These are phyloP conservation scores for Troilus luridus DNA, from an alignment of 2,888 invertebrate species.

Conservation along the genomic window DNA sequence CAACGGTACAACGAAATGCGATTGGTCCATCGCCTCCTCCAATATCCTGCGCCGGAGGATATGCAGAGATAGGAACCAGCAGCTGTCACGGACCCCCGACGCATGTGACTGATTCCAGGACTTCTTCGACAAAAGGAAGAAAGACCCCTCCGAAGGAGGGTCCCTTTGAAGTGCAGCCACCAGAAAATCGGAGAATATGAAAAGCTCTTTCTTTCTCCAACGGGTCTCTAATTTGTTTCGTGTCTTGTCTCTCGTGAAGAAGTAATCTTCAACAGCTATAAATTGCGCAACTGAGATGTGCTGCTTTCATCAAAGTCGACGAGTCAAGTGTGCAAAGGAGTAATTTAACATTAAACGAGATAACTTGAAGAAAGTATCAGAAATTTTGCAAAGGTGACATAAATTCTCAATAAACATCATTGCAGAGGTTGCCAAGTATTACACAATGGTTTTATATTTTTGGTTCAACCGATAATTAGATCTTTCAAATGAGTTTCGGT, in stretches of 20 bases:
- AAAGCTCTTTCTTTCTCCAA: constrained; percentile 34
- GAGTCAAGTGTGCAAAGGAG: too few species aligned
- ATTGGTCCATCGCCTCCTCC: too few species aligned
- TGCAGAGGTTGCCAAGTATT: too few species aligned
- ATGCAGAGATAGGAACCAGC: constrained; percentile 4
- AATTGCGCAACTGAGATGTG: neutral
- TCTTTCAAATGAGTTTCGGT: too few species aligned
- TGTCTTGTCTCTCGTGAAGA: neutral
- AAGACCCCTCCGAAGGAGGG: constrained; percentile 5
- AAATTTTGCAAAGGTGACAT: too few species aligned
- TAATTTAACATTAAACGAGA: too few species aligned
- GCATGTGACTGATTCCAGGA: constrained; percentile 33
- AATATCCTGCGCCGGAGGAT: neutral
- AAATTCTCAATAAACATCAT: too few species aligned
- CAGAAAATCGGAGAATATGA: constrained; percentile 48
- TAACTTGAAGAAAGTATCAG: too few species aligned
- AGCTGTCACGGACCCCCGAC: neutral
- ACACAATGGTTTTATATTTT: too few species aligned
- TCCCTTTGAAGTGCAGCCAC: constrained; percentile 32
- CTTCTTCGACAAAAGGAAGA: constrained; percentile 20
- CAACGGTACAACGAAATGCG: too few species aligned
- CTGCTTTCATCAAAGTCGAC: neutral
- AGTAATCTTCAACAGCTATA: neutral
- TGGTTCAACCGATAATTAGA: too few species aligned
- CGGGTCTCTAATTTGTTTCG: constrained; percentile 4